These are phyloP conservation scores for Diogma glabrata DNA, from an alignment of 2,888 invertebrate species.

Conservation along the genomic window DNA sequence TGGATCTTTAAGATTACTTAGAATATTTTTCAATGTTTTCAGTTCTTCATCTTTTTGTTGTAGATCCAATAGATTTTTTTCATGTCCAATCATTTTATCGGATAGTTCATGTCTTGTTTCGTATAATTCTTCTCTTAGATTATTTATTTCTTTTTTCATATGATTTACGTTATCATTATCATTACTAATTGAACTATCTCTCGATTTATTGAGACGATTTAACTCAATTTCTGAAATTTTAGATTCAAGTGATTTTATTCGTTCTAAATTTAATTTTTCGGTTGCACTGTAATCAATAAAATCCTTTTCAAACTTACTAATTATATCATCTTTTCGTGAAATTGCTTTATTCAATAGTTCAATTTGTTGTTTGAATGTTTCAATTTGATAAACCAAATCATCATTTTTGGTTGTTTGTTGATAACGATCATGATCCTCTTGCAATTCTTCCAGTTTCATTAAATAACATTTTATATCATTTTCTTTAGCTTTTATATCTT, in stretches of 20 bases:
- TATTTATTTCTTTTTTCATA: conserved; percentile 30
- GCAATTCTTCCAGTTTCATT: conserved; percentile 13
- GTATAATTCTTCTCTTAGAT: conserved; percentile 37
- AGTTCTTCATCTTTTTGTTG: conserved; percentile 41
- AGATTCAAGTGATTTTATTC: neutral
- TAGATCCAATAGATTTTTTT: conserved; percentile 34
- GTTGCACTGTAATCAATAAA: conserved; percentile 1
- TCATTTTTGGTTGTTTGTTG: conserved; percentile 15
- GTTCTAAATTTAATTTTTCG: conserved; percentile 3
- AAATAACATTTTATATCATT: conserved; percentile 10
- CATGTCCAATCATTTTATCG: conserved; percentile 34
- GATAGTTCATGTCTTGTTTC: conserved; percentile 41
- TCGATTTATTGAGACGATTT: too few relatives aligned
- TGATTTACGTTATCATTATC: conserved; percentile 17
- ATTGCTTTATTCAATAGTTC: conserved; percentile 25
- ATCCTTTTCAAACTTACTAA: conserved; percentile 26
- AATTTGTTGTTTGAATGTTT: conserved; percentile 17
- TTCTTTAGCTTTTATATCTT: conserved; percentile 20
- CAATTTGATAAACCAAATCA: conserved; percentile 10
- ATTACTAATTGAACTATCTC: too few relatives aligned
- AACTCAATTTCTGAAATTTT: conserved; percentile 10
- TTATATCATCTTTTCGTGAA: conserved; percentile 27
- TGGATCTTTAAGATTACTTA: too few relatives aligned
- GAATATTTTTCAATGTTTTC: conserved; percentile 27
- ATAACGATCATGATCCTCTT: conserved; percentile 23